Evolutionary conservation across 2,113 vertebrate genomes (phyloP).

Genomic region (Oncorhynchus mykiss): DNA sequence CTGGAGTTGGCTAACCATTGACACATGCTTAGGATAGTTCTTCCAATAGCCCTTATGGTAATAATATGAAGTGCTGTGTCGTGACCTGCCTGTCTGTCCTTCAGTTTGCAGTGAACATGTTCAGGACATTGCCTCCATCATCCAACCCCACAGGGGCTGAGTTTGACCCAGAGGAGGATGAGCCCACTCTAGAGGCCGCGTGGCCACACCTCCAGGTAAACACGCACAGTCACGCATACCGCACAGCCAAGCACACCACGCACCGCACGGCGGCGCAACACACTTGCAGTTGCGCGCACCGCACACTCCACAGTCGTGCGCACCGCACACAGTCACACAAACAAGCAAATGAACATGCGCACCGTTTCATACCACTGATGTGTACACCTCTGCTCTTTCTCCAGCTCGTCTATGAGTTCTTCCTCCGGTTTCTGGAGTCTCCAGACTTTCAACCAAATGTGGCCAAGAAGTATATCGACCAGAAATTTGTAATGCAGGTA

Average conservation of each 20-base stretch:
- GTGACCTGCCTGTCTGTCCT: slow-evolving; percentile 4
- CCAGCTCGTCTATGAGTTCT: slow-evolving; percentile 99
- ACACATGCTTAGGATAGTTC: neutral
- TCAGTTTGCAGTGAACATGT: slow-evolving; percentile 98
- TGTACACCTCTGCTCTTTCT: slow-evolving; percentile 34
- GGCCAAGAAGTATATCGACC: slow-evolving; percentile 99
- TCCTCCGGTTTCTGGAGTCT: slow-evolving; percentile 97
- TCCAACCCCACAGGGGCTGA: slow-evolving; percentile 98
- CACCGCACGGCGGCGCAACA: no score
- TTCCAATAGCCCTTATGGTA: neutral
- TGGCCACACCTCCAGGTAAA: neutral
- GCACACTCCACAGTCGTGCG: no score
- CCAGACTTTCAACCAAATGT: slow-evolving; percentile 98
- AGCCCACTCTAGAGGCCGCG: slow-evolving; percentile 80
- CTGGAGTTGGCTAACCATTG: neutral
- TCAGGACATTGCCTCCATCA: slow-evolving; percentile 97
- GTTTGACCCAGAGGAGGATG: slow-evolving; percentile 98
- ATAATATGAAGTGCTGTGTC: neutral
- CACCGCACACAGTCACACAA: no score
- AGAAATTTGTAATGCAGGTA: slow-evolving; percentile 99
- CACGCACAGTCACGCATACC: neutral
- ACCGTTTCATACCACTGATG: no score
- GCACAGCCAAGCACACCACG: no score
- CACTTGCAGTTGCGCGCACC: no score
- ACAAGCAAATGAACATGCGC: no score